Evolutionary conservation across 2,113 vertebrate species (phyloP), one percentile per base, ranked within the genome.

Genomic region (Aptenodytes patagonicus): DNA sequence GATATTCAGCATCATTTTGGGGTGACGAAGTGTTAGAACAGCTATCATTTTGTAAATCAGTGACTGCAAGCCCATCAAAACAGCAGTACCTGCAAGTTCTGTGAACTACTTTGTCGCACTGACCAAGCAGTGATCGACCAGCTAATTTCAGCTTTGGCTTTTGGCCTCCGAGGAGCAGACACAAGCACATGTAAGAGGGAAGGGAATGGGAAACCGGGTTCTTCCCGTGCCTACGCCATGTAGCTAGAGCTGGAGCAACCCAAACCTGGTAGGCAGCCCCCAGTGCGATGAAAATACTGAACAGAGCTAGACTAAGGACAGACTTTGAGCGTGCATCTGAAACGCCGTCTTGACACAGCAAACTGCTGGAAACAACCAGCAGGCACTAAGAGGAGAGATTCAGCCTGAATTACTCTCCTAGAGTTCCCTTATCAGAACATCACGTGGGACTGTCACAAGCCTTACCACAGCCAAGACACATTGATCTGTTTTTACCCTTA

Each of bases 291-390:
- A 60, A 32, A 65, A 72, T 3, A 51, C 29, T 15, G 4, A 42
- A 5, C 8, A 47, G 61, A n/a, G 31, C 22, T 12, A 42, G 47
- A 11, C 15, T 9, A 25, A 51, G 40, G 36, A 44, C 68, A n/a
- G 44, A 5, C 55, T 17, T 21, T 0, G 22, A 64, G 13, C 0
- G 1, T 9, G 46, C n/a, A 42, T 8, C 58, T 68, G 34, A 38
- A 69, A 64, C 4, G 2, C 19, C 5, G 1, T 7, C 36, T 9
- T 1, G 0, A 38, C 17, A 18, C 4, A 38, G 69, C 32, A 34
- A 64, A 46, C 21, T 8, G 73, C 25, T 29, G 61, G 66, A 60
- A 83, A 42, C 26, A 42, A 40, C 42, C 72, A 47, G 36, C 18
- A 40, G 69, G 58, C 42, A 40, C 65, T 6, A 32, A 24, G 40